Conservation (phyloP, 2,888 invertebrate genomes). For the Trachelus tabidus region DNA sequence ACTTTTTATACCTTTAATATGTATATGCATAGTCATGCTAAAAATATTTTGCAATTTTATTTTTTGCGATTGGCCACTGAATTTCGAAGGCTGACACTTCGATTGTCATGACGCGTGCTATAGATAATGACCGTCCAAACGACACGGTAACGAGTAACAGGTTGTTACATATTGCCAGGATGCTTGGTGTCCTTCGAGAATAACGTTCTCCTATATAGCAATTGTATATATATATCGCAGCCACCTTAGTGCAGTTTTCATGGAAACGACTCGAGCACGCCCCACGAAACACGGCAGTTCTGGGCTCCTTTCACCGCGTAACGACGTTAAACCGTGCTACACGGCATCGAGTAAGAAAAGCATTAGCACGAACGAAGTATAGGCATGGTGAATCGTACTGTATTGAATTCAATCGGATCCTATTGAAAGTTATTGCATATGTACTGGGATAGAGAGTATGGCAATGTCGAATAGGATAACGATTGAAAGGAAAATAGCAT, state of each 20-base stretch:
- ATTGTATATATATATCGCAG: neutral
- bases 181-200: constrained; percentile 10
- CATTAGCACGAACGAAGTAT: neutral
- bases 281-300: neutral
- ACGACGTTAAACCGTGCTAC: neutral
- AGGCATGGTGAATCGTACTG: neutral
- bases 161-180: neutral
- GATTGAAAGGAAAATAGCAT: neutral
- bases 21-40: neutral
- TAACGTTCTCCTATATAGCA: neutral
- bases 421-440: neutral
- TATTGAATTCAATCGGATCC: neutral
- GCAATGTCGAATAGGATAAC: neutral
- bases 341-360: neutral
- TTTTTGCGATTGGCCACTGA: neutral
- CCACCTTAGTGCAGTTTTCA: neutral
- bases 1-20: too few species aligned
- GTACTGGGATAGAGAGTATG: neutral
- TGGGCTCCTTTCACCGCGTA: neutral
- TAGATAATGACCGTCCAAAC: neutral
- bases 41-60: neutral
- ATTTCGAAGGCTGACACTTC: neutral
- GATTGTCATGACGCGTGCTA: neutral
- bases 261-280: neutral
- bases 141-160: neutral